These are phyloP conservation scores for Podargus strigoides DNA, from an alignment of 2,797 vertebrate species.

Conservation along the genomic window DNA sequence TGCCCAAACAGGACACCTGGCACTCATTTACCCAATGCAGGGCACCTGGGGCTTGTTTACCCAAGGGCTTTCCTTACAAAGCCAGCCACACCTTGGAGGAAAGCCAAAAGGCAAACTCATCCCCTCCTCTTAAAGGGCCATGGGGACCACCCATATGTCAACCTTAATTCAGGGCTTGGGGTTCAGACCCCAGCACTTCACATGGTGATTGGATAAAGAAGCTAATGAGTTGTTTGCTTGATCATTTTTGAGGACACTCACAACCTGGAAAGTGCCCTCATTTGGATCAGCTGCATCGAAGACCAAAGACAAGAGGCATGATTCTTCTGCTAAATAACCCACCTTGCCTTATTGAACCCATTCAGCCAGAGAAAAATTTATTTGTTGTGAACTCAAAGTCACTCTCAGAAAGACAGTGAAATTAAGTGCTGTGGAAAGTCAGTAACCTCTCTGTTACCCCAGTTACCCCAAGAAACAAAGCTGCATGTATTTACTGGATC, in stretches of 20 bases:
- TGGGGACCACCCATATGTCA: no score
- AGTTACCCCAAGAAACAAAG: not conserved
- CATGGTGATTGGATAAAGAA: not conserved
- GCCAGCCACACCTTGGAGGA: no score
- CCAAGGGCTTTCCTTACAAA: no score
- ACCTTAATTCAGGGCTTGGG: no score
- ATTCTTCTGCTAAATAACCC: conserved; percentile 34
- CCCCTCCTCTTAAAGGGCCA: no score
- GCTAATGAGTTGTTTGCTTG: not conserved
- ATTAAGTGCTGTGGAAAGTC: not conserved
- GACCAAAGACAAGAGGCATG: not conserved
- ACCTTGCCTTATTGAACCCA: conserved; percentile 18
- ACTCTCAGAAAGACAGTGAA: not conserved
- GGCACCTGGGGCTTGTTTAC: no score
- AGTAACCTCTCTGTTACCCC: not conserved
- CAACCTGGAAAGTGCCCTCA: not conserved
- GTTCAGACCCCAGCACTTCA: no score
- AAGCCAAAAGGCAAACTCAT: no score
- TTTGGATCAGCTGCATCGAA: not conserved
- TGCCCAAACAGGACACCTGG: no score
- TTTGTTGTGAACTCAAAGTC: conserved; percentile 1
- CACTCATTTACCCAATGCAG: no score
- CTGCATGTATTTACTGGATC: not conserved
- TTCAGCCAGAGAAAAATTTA: conserved; percentile 21
- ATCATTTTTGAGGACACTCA: not conserved